phyloP scores from a whole-genome alignment of 37 sponge, comb jelly and placozoan species.

The Chondrilla cf. caribensis region DNA sequence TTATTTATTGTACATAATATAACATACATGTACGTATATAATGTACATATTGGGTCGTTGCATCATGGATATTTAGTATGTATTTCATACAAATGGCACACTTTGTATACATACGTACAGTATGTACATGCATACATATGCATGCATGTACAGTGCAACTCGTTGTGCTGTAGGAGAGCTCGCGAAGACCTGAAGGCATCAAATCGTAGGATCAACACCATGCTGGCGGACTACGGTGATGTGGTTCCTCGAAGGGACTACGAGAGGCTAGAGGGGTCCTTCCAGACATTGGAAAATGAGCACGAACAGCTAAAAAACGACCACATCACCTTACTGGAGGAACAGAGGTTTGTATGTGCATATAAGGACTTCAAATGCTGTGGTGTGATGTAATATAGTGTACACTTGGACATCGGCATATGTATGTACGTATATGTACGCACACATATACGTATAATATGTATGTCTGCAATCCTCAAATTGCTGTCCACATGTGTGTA shows the following conservation, averaged over 20 bases:
- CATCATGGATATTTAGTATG: too few species aligned
- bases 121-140: too few species aligned
- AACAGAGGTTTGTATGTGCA: conserved; percentile 43
- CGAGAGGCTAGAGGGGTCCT: conserved; percentile 65
- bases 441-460: neutral
- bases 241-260: conserved; percentile 93
- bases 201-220: conserved; percentile 60
- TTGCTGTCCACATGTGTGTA: neutral
- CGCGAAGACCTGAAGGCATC: conserved; percentile 64
- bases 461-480: too few species aligned
- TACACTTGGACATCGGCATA: neutral
- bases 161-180: conserved; percentile 30
- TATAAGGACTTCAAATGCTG: too few species aligned
- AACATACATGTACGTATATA: too few species aligned
- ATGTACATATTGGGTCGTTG: too few species aligned
- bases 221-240: conserved; percentile 95
- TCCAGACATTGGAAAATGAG: conserved; percentile 61
- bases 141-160: too few species aligned
- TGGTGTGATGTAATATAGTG: neutral
- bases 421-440: neutral
- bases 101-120: too few species aligned
- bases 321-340: conserved; percentile 54
- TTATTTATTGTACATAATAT: too few species aligned
- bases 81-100: too few species aligned
- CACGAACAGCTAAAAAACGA: conserved; percentile 57